Evolutionary conservation across 2,797 vertebrate genomes (phyloP), one percentile per base, ranked within the genome.

Genomic region (Ceyx erithaca): DNA sequence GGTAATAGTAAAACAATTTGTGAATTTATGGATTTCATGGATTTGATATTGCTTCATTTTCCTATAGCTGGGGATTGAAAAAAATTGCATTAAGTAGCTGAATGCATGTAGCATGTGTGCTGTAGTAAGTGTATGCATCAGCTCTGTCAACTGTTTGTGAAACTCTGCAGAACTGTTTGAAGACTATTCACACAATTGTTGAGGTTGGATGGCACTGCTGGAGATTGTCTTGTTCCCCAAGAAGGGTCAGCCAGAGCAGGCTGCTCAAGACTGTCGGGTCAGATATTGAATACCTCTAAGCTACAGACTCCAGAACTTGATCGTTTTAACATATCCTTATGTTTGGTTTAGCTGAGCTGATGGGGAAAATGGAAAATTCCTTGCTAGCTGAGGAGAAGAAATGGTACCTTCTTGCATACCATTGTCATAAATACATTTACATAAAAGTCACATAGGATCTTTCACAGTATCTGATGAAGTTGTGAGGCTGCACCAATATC

Each of bases 161-260:
- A 89, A 20, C 30, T 62, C 9, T 31, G 25, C 9, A 23, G 49
- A 63, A 20, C 33, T 33, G 10, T 52, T 71, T 51, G 61, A 85
- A 72, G 45, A 31, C 43, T 72, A 2, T 77, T 68, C 26, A 40
- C 11, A 10, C 14, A 14, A 2, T 68, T 1, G 0, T 21, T 78
- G 67, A 58, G 16, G 26, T 43, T 62, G 62, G 48, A 63, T 0
- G 2, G 23, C 19, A 37, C n/a, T 1, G 0, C 28, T 49, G n/a
- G 46, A 70, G 41, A 20, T 35, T 23, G 14, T 31, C 30, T 48
- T 28, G 45, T 52, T 63, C 13, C 9, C 26, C 28, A 30, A 20
- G 57, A 33, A 64, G 30, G 17, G 20, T 43, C 22, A 43, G 15
- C 19, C 55, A 37, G 43, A 80, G 30, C 30, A 62, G 31, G 40